Evolutionary conservation across 2,888 invertebrate genomes (phyloP), one percentile per base, ranked within the genome.

Genomic region (Carpatolechia fugitivella): DNA sequence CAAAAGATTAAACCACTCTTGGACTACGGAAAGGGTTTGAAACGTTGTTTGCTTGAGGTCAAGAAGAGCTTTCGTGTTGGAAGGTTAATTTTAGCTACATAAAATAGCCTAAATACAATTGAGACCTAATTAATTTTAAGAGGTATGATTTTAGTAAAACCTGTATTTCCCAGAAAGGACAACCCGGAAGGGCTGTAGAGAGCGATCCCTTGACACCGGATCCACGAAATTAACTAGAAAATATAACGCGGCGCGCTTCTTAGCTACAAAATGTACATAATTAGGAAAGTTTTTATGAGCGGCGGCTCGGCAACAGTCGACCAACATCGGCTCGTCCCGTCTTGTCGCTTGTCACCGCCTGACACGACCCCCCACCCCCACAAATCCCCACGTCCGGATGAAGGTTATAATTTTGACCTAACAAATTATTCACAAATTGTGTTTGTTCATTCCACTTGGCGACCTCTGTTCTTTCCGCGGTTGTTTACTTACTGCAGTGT

Each of bases 241-340:
- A 85, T 83, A 84, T 86, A 84, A 85, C 78, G 78, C 76, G 75
- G 70, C 70, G 62, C 70, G 74, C 70, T 78, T 83, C 83, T 87
- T 85, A 79, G 80, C 83, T 80, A 80, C 87, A 82, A 85, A 90
- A 87, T 87, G 82, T 84, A 83, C 82, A 85, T 89, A 89, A 89
- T 89, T 89, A 90, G 83, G 82, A 89, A 89, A 89, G 88, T 89
- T 90, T 90, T 88, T 88, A 88, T 79, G 86, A 85, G 82, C 79
- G 64, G 71, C 74, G 74, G 20, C 8, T 48, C 48, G 48, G 16
- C 48, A n/a, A 48, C 31, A 11, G 40, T 16, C 40, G 10, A 1
- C 31, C 48, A 16, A 16, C 48, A 18, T 18, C 44, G 16, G 31
- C 48, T 20, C 48, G 33, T 5, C 47, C 30, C n/a, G n/a, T n/a